Evolutionary conservation across 2,888 invertebrate genomes (phyloP).

Genomic region (Clitarchus hookeri): DNA sequence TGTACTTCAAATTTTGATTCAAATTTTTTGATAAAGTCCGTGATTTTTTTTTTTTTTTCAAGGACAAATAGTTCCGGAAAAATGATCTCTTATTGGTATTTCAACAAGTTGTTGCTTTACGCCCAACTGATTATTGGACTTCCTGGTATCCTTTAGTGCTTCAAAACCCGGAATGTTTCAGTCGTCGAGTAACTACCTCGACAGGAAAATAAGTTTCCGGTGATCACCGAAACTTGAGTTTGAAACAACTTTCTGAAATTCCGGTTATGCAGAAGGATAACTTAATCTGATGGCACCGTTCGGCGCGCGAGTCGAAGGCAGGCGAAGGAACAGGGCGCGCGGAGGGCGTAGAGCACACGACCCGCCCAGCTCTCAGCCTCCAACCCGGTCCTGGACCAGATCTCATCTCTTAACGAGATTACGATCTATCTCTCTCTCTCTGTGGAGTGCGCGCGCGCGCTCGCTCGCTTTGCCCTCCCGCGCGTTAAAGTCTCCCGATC

Average conservation of each 20-base stretch:
- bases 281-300: not conserved
- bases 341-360: not conserved
- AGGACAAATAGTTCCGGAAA: too few relatives aligned
- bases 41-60: too few relatives aligned
- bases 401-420: constrained; percentile 2
- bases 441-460: not conserved
- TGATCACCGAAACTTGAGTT: too few relatives aligned
- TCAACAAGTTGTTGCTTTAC: too few relatives aligned
- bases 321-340: not conserved
- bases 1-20: too few relatives aligned
- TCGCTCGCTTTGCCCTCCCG: not conserved
- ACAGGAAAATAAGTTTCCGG: too few relatives aligned
- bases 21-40: too few relatives aligned
- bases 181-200: too few relatives aligned
- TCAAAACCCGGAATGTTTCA: too few relatives aligned
- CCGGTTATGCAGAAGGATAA: not conserved
- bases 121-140: too few relatives aligned
- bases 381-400: constrained; percentile 14
- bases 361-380: constrained; percentile 7
- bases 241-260: not conserved
- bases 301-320: not conserved
- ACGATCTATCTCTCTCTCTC: constrained; percentile 5
- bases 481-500: not conserved
- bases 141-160: too few relatives aligned
- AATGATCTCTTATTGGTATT: too few relatives aligned